phyloP scores from a whole-genome alignment of 2,797 vertebrate genomes.

The Spatula clypeata region DNA sequence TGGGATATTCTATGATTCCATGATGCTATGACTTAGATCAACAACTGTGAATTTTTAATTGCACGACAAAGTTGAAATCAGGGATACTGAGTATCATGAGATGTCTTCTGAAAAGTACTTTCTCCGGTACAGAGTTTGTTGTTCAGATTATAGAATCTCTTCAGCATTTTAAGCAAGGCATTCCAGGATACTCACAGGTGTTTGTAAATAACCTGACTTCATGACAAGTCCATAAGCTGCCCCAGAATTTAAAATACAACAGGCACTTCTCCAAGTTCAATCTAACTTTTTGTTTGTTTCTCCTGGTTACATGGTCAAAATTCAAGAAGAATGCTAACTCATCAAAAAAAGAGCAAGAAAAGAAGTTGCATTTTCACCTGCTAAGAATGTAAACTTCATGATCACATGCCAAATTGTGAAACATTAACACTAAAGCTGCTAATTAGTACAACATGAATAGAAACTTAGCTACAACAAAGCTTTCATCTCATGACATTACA shows the following conservation, averaged over 20 bases:
- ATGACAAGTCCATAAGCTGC: background rate
- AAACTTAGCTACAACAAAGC: background rate
- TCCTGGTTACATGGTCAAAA: background rate
- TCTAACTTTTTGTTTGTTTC: background rate
- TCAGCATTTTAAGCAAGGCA: background rate
- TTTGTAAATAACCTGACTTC: background rate
- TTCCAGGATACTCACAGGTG: background rate
- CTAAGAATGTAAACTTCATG: background rate
- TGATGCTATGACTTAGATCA: background rate
- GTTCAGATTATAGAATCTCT: background rate
- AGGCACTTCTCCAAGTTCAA: background rate
- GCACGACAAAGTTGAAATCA: background rate
- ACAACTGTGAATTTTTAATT: background rate
- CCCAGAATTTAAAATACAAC: background rate
- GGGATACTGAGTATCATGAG: background rate
- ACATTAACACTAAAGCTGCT: conserved; percentile 2
- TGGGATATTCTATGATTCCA: too few relatives aligned
- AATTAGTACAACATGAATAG: conserved; percentile 21
- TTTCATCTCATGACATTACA: background rate
- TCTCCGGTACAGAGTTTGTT: background rate
- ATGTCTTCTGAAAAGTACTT: background rate
- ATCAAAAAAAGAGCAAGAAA: background rate
- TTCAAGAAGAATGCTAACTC: background rate
- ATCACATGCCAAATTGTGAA: background rate
- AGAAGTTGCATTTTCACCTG: background rate